These are phyloP conservation scores for Drosophila cognata DNA, from an alignment of 2,888 invertebrate genomes.

Conservation along the genomic window DNA sequence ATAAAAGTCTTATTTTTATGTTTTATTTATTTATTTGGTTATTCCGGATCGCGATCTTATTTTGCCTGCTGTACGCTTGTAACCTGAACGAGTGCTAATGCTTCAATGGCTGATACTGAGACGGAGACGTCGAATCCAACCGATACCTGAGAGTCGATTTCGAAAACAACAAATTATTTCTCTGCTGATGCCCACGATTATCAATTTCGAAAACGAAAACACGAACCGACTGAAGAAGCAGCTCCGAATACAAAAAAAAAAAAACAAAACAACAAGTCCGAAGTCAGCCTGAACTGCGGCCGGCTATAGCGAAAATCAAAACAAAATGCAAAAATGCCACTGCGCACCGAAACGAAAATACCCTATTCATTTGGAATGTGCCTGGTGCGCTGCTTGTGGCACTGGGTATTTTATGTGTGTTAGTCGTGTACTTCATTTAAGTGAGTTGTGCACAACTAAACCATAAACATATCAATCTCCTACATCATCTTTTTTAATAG, in stretches of 20 bases:
- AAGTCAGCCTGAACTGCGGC: conserved; percentile 37
- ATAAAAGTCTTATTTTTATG: background rate
- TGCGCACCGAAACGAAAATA: conserved; percentile 9
- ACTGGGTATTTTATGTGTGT: background rate
- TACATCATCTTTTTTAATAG: background rate
- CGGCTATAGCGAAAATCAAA: conserved; percentile 17
- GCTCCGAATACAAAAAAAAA: background rate
- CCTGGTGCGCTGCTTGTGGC: background rate
- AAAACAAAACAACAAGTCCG: conserved; percentile 12
- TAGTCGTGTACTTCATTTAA: background rate
- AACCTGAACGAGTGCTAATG: conserved; percentile 44
- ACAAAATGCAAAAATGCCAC: background rate
- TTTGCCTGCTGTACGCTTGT: conserved; percentile 34
- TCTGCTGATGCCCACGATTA: conserved; percentile 32
- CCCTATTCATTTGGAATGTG: conserved; percentile 11
- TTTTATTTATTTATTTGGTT: background rate
- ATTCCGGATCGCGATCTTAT: conserved; percentile 7
- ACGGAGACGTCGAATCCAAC: conserved; percentile 24
- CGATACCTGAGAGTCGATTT: conserved; percentile 26
- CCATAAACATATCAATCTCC: background rate
- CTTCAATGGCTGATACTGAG: conserved; percentile 53
- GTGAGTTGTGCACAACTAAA: background rate
- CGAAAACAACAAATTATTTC: conserved; percentile 35
- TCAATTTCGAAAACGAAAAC: conserved; percentile 29
- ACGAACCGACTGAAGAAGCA: conserved; percentile 24